phyloP scores from a whole-genome alignment of 2,888 invertebrate species.

The Pyrocoelia pectoralis region DNA sequence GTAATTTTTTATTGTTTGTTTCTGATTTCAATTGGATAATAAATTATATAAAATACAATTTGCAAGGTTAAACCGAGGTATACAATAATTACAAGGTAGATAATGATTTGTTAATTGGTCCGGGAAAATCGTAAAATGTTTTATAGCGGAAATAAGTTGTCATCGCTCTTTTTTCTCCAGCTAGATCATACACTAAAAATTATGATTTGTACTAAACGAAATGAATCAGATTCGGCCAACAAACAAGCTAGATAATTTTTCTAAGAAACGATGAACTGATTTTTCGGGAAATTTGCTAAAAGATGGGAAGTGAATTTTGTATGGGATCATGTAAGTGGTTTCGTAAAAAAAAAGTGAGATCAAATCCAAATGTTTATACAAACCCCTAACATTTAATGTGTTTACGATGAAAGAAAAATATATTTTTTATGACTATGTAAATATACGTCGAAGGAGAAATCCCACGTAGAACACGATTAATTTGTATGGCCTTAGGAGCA shows the following conservation, averaged over 20 bases:
- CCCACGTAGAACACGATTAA: neutral
- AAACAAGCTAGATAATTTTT: too few relatives aligned
- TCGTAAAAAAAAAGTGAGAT: too few relatives aligned
- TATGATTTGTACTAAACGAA: too few relatives aligned
- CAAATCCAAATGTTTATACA: too few relatives aligned
- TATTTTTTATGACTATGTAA: neutral
- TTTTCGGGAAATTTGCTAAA: too few relatives aligned
- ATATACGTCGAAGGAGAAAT: neutral
- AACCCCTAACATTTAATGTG: too few relatives aligned
- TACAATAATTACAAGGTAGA: neutral
- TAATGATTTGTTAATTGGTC: neutral
- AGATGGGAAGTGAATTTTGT: too few relatives aligned
- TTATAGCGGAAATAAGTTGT: neutral
- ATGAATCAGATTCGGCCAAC: too few relatives aligned
- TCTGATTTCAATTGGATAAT: neutral
- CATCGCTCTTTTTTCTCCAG: too few relatives aligned
- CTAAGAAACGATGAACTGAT: too few relatives aligned
- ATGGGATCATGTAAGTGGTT: too few relatives aligned
- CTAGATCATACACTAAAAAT: too few relatives aligned
- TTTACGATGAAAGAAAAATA: neutral
- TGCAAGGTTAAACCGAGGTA: neutral
- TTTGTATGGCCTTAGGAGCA: neutral
- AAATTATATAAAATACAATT: conserved; percentile 1
- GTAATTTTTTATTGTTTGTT: conserved; percentile 1
- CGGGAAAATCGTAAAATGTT: neutral